These are phyloP conservation scores for Galagoides demidoff DNA, from an alignment of 2,797 vertebrate genomes.

Conservation along the genomic window DNA sequence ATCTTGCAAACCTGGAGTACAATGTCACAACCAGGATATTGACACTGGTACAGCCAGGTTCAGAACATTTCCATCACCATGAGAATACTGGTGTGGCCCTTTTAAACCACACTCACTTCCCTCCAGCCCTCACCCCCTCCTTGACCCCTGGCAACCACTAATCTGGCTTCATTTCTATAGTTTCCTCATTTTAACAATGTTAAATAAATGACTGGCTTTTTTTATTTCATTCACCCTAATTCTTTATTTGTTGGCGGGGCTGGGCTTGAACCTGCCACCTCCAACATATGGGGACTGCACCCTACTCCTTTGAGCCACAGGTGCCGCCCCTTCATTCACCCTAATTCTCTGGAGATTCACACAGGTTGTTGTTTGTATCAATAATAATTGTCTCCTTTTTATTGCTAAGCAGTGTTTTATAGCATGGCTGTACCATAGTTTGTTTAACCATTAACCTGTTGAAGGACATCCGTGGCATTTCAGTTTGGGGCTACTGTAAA, in stretches of 20 bases:
- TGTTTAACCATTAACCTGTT: background rate
- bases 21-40: background rate
- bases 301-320: too few species aligned
- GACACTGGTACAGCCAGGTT: background rate
- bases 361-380: background rate
- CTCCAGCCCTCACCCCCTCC: background rate
- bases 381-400: background rate
- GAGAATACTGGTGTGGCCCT: background rate
- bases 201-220: background rate
- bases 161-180: background rate
- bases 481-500: background rate
- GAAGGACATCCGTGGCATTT: background rate
- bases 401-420: background rate
- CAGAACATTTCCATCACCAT: background rate
- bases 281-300: too few species aligned
- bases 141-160: background rate
- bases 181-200: background rate
- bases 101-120: background rate
- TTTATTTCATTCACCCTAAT: background rate
- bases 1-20: background rate
- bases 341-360: background rate
- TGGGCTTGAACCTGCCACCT: too few species aligned
- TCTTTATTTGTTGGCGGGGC: too few species aligned
- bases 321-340: background rate
- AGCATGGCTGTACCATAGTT: background rate